phyloP scores from a whole-genome alignment of 92 coral and sea anemone genomes.

The Galaxea fascicularis region DNA sequence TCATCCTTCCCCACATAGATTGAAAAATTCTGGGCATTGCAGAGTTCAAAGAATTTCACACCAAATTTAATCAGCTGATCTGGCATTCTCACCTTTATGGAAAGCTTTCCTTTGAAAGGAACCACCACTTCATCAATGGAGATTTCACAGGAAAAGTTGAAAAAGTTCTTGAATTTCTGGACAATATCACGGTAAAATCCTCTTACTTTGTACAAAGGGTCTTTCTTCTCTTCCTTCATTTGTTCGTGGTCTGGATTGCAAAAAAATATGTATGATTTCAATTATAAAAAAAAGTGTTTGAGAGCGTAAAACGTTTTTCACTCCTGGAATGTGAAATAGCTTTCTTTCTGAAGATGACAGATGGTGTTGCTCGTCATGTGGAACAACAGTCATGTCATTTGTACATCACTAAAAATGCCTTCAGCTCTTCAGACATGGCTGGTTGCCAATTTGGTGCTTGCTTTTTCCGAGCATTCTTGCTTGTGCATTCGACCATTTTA shows the following conservation, averaged over 20 bases:
- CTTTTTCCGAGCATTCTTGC: conserved; percentile 55
- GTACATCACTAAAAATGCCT: conserved; percentile 50
- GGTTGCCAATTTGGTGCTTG: conserved; percentile 38
- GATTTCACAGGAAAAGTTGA: conserved; percentile 46
- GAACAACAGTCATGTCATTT: conserved; percentile 50
- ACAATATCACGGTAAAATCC: conserved; percentile 5
- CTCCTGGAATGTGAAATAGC: conserved; percentile 44
- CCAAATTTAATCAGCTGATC: conserved; percentile 71
- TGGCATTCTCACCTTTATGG: conserved; percentile 71
- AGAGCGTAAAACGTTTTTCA: conserved; percentile 49
- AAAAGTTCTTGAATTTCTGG: conserved; percentile 24
- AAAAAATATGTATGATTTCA: conserved; percentile 53
- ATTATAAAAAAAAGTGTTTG: conserved; percentile 34
- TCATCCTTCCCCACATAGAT: conserved; percentile 67
- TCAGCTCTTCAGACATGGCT: conserved; percentile 35
- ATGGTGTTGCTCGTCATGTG: conserved; percentile 43
- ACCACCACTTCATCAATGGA: conserved; percentile 65
- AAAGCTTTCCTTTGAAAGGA: conserved; percentile 60
- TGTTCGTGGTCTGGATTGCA: conserved; percentile 34
- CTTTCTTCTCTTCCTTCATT: conserved; percentile 36
- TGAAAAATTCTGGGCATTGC: conserved; percentile 52
- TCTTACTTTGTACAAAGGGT: conserved; percentile 54
- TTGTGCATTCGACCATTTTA: conserved; percentile 5
- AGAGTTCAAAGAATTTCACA: conserved; percentile 59
- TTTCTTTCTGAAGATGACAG: conserved; percentile 32